Evolutionary conservation across 2,113 vertebrate genomes (phyloP).

Genomic region (Pedetes capensis): DNA sequence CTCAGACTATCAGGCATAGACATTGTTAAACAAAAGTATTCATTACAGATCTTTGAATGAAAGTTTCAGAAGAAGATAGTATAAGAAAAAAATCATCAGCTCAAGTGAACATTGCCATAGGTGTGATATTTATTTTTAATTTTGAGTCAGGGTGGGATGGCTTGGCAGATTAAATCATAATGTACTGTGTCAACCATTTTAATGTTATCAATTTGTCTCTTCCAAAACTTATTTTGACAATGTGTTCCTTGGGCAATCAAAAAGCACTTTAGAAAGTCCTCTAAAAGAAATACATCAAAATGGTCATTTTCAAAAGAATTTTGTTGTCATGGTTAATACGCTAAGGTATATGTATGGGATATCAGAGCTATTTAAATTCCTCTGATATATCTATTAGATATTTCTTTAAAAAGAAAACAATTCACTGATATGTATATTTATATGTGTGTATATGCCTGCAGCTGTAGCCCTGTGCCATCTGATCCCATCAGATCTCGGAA

Average conservation of each 20-base stretch:
- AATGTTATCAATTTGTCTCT: constrained; percentile 21
- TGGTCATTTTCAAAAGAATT: not conserved
- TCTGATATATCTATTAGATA: not conserved
- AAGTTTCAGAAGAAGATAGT: constrained; percentile 6
- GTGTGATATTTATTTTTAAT: constrained; percentile 66
- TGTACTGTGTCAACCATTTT: constrained; percentile 35
- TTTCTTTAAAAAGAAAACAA: not conserved
- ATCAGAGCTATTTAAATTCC: not conserved
- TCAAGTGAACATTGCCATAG: constrained; percentile 31
- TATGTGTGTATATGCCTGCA: too few relatives aligned
- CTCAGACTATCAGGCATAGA: not conserved
- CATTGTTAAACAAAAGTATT: constrained; percentile 17
- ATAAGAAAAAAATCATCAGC: not conserved
- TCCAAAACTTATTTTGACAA: constrained; percentile 43
- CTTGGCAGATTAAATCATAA: constrained; percentile 58
- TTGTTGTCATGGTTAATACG: not conserved
- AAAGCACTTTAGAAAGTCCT: constrained; percentile 28
- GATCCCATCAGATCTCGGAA: too few relatives aligned
- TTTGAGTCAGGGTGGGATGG: constrained; percentile 45
- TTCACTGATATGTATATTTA: too few relatives aligned
- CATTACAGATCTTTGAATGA: constrained; percentile 29
- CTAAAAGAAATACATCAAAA: constrained; percentile 14
- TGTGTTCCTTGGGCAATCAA: constrained; percentile 8
- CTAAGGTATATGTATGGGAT: not conserved
- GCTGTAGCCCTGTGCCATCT: too few relatives aligned